Percentiles rank a stretch among this genome's conserved stretches.
Conservation (phyloP, 2,113 vertebrate genomes). For the Choloepus hoffmanni region DNA sequence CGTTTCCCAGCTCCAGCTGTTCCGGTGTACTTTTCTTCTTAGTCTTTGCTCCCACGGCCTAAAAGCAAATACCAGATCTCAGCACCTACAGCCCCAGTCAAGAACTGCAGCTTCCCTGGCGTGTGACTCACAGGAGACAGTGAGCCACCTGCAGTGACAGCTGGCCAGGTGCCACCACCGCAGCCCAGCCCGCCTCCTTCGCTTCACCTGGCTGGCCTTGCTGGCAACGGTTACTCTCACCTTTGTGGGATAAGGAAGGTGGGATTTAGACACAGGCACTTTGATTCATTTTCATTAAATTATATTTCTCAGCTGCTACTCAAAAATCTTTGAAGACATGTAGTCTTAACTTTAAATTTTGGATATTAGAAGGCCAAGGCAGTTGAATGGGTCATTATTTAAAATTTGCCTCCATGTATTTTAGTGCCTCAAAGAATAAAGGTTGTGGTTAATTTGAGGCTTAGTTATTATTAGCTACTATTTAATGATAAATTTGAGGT, state of each 20-base stretch:
- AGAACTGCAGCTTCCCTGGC: background rate
- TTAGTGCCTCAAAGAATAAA: background rate
- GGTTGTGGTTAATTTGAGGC: background rate
- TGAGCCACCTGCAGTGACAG: slow-evolving; percentile 36
- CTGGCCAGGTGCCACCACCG: slow-evolving; percentile 13
- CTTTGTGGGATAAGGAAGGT: background rate
- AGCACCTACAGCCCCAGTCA: slow-evolving; percentile 57
- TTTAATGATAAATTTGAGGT: background rate
- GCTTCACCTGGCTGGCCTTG: too few relatives aligned
- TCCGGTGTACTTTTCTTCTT: slow-evolving; percentile 34
- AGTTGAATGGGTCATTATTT: background rate
- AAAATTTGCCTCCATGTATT: background rate
- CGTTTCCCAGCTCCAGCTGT: slow-evolving; percentile 73
- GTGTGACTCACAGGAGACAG: slow-evolving; percentile 75
- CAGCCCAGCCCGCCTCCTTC: background rate
- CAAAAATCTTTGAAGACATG: background rate
- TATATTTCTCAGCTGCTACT: background rate
- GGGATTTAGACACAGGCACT: background rate
- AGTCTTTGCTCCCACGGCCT: slow-evolving; percentile 66
- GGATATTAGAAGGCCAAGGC: background rate
- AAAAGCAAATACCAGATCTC: slow-evolving; percentile 27
- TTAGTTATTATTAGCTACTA: background rate
- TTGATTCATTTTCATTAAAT: background rate
- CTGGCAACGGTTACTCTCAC: background rate
- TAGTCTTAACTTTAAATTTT: background rate